A percentile compares a stretch with the other conserved stretches of the same genome.
These are phyloP conservation scores for Rhogogaster chlorosoma DNA, from an alignment of 2,888 invertebrate species.

Conservation along the genomic window DNA sequence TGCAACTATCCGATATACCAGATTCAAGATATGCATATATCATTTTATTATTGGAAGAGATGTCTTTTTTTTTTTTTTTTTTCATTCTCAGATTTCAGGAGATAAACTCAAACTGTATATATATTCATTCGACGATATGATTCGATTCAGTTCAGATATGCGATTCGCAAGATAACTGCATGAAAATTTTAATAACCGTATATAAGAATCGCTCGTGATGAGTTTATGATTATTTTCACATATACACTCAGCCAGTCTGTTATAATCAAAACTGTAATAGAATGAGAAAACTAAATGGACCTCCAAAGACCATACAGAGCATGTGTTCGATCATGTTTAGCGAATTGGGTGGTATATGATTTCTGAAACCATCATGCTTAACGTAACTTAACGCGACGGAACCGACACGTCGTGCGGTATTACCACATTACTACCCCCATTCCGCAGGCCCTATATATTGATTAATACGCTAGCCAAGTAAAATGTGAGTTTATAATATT, in stretches of 20 bases:
- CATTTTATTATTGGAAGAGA: not conserved
- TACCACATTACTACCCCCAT: conserved; percentile 42
- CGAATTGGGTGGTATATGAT: not conserved
- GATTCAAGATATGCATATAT: not conserved
- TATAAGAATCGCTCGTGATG: not conserved
- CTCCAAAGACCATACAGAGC: not conserved
- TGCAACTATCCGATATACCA: not conserved
- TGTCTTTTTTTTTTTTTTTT: not conserved
- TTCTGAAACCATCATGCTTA: conserved; percentile 11
- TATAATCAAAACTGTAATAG: not conserved
- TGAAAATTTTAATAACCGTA: not conserved
- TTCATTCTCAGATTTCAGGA: not conserved
- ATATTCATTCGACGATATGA: not conserved
- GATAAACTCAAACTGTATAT: not conserved
- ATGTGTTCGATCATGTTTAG: not conserved
- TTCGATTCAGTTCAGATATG: not conserved
- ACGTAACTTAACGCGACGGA: conserved; percentile 41
- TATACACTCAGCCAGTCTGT: not conserved
- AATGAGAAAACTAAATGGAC: not conserved
- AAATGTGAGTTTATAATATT: not conserved
- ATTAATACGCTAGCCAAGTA: conserved; percentile 32
- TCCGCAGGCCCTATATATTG: conserved; percentile 14
- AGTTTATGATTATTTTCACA: not conserved
- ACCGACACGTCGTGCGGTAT: conserved; percentile 33
- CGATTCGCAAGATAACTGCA: not conserved